Conservation (phyloP, 2,888 invertebrate genomes). For the Limnephilus auricula region DNA sequence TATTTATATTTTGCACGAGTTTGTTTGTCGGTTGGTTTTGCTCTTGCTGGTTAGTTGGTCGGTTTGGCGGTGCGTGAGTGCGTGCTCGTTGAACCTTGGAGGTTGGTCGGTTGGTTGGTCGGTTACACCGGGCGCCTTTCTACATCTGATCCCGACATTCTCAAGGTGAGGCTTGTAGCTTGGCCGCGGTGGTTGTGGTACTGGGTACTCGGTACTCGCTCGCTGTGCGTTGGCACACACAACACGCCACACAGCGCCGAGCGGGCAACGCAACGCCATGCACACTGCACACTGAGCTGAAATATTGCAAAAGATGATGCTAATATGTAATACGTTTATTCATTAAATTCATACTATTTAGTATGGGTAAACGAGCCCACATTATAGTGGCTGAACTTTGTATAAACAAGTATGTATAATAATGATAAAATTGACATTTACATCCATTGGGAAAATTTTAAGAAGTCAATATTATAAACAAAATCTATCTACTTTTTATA, state of each 20-base stretch:
- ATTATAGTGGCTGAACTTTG: neutral
- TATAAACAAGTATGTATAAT: neutral
- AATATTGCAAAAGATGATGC: neutral
- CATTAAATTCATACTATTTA: neutral
- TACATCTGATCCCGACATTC: conserved; percentile 54
- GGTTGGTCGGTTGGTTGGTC: neutral
- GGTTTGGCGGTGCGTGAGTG: conserved; percentile 18
- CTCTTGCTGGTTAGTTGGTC: neutral
- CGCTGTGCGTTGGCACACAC: neutral
- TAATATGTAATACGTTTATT: neutral
- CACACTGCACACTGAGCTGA: neutral
- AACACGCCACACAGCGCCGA: neutral
- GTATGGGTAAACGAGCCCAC: neutral
- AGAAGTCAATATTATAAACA: too few relatives aligned
- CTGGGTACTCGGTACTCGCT: too few relatives aligned
- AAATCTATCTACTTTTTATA: too few relatives aligned
- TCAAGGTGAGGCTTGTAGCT: conserved; percentile 47
- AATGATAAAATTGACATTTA: neutral
- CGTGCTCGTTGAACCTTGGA: conserved; percentile 48
- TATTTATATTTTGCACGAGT: neutral
- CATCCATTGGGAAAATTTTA: too few relatives aligned
- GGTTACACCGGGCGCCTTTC: conserved; percentile 55
- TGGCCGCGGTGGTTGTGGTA: neutral
- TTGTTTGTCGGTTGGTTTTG: neutral
- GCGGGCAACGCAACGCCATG: neutral